Evolutionary conservation across 1,140 invertebrate species (phyloP).

Genomic region (Papilio glaucus): DNA sequence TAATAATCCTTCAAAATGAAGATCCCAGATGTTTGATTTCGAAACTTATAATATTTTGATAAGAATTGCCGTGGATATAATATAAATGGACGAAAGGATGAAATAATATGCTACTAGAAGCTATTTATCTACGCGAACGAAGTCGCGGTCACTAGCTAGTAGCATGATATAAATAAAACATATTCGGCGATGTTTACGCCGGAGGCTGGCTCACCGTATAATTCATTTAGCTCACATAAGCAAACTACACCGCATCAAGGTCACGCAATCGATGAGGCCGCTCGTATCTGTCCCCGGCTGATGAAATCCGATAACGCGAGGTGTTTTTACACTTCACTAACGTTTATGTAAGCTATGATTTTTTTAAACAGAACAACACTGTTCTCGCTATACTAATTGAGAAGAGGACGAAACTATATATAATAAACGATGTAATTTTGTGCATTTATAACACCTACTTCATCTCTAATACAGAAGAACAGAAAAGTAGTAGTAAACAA

Average conservation of each 20-base stretch:
- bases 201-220: neutral
- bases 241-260: slow-evolving; percentile 21
- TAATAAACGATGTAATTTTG: too few species aligned
- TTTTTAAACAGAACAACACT: neutral
- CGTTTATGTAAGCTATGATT: neutral
- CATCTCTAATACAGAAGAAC: too few species aligned
- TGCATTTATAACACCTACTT: too few species aligned
- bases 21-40: too few species aligned
- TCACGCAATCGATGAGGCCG: slow-evolving; percentile 31
- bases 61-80: too few species aligned
- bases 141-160: neutral
- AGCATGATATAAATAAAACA: neutral
- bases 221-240: slow-evolving; percentile 26
- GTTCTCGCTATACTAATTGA: neutral
- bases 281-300: neutral
- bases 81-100: too few species aligned
- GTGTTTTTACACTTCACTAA: slow-evolving; percentile 3
- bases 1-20: too few species aligned
- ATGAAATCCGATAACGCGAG: slow-evolving; percentile 8
- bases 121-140: neutral
- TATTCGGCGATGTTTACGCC: neutral
- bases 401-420: too few species aligned
- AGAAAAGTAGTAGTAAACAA: too few species aligned
- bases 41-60: too few species aligned
- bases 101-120: too few species aligned